Evolutionary conservation across 2,888 invertebrate species (phyloP), one percentile per base, ranked within the genome.

Genomic region (Drosophila pegasa): DNA sequence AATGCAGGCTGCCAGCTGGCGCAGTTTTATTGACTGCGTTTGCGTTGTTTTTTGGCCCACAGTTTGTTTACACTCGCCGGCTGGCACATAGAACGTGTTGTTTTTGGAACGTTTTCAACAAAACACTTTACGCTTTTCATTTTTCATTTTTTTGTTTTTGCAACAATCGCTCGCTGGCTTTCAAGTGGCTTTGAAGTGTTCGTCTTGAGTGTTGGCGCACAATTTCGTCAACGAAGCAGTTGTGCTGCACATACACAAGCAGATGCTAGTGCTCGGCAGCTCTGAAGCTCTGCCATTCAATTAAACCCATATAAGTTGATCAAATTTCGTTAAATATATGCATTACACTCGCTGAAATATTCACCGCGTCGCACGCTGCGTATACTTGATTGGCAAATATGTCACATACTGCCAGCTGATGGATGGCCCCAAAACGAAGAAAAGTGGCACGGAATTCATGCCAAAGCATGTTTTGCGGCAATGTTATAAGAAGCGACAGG

Each of bases 61-160:
- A 71, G 43, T 57, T 70, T 80, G 86, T 80, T 86, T 80, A 79
- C 83, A 73, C 79, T 80, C 61, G 41, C 29, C 57, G 43, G 37
- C 61, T 35, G 51, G 29, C 50, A 48, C 50, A 35, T 64, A 62
- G 51, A 55, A 55, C 54, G 37, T 80, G 84, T 86, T 85, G 81
- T 84, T 86, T 87, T 86, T 88, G 85, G 88, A 88, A 75, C 77
- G 87, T 73, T 81, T 86, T 86, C 87, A 88, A 87, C 88, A 86
- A 86, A 86, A 87, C 88, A 88, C 88, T 86, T 77, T 75, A 80
- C 87, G 73, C 72, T 78, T 75, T 78, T 75, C 58, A 73, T 78
- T 80, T 75, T 78, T 75, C 58, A 73, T 78, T 80, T n/a, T n/a
- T n/a, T n/a, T n/a, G n/a, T n/a, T n/a, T 78, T 80, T 76, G 71